Base-by-base conservation (phyloP, 2,888 invertebrate species). In the Pollenia amentaria region DNA sequence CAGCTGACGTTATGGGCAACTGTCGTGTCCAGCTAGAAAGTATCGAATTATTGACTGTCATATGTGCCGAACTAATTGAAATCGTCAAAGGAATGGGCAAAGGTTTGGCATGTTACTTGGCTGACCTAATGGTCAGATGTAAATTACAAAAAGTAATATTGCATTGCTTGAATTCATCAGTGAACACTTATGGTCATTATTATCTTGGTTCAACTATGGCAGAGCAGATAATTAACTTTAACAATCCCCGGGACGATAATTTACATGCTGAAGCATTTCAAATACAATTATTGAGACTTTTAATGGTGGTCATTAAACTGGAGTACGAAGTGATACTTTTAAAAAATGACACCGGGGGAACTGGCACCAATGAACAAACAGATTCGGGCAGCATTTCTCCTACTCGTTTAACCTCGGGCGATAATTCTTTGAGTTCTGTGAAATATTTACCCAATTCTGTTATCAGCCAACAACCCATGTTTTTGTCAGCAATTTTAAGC, bases 131-230 rank as follows among this genome's bases (percentile, higher is more conserved):
- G 90, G 94, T 95, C 3, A 95, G 96, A 87, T 97, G 97, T 90
- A 97, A 97, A 93, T 94, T 98, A 67, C 97, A 98, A 92, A 97
- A 97, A 86, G 96, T 97, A 38, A 94, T 97, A 65, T 94, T 98
- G 69, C 97, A 97, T 92, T 97, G 97, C 91, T 94, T 97, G 21
- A 94, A 97, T 70, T 96, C 97, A 3, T 96, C 96, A 18, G 96
- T 97, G 14, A 90, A 90, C 75, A 91, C 90, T 42, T 91, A 90
- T 48, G 89, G 88, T 10, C 89, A 75, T n/a, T 81, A 84, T 62
- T 81, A 88, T 44, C 73, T 70, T 12, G 88, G 89, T 18, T 88
- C 89, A 18, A 95, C 96, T 9, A 95, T 97, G 89, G 96, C 97
- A 0, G 97, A 97, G 91, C 96, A 96, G 90, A 96, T 97, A 72